Evolutionary conservation across 64 coral and sea anemone species (phyloP), one percentile per base, ranked within the genome.

Genomic region (Montipora capricornis): DNA sequence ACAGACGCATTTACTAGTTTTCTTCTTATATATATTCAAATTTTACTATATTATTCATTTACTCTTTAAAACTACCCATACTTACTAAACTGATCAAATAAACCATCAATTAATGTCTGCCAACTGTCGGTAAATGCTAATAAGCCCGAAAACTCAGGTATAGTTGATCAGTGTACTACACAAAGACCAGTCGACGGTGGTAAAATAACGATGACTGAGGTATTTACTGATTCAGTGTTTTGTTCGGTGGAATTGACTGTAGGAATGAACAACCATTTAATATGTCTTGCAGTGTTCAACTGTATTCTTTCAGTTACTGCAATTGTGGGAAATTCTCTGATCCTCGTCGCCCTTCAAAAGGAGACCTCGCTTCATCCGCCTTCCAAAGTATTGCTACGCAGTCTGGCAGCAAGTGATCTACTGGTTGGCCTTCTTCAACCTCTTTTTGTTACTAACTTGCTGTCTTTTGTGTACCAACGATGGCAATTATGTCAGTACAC

Each of bases 311-410:
- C 80, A 20, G 17, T 83, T 4, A 83, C 80, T 0, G 57, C 80
- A 61, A 5, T 57, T 64, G 8, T 64, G 12, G 53, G 80, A 64
- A 83, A 83, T 17, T 20, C 24, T 64, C 12, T 83, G n/a, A 44
- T 83, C 80, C 58, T 83, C 5, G 14, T 66, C 37, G 29, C 80
- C 11, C 55, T 62, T 44, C 24, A 58, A 5, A 64, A 44, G 55
- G 58, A 64, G 3, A 44, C 80, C 14, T 83, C 80, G 1, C 80
- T 82, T 82, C 57, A 82, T 22, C 80, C 8, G 51, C 51, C 80
- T 4, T 62, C 80, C n/a, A 74, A 64, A 64, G 14, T 64, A 11
- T 16, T 64, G 14, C 60, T 64, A 3, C 14, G 60, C 4, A 64
- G 60, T 64, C 13, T 64, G 14, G 60, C 60, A 15, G 9, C 60